Evolutionary conservation across 2,113 vertebrate species (phyloP).

Genomic region (Hyperopisus bebe): DNA sequence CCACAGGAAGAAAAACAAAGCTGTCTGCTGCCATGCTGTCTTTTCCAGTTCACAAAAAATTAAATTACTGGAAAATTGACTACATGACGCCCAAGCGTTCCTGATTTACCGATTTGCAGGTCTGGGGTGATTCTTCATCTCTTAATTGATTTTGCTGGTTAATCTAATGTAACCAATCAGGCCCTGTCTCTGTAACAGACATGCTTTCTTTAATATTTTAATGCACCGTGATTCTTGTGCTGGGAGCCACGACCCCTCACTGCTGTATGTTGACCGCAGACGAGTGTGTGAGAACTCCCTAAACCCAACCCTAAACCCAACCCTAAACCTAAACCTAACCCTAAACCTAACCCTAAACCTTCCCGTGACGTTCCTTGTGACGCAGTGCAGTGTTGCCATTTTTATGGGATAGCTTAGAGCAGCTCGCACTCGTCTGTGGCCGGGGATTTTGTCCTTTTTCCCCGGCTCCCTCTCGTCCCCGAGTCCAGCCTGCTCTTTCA

Average conservation of each 20-base stretch:
- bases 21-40: neutral
- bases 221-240: neutral
- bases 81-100: neutral
- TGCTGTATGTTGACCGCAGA: neutral
- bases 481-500: neutral
- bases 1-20: neutral
- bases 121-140: neutral
- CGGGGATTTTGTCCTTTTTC: neutral
- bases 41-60: neutral
- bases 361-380: neutral
- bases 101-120: neutral
- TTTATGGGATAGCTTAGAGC: neutral
- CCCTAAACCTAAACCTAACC: too few species aligned
- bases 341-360: neutral
- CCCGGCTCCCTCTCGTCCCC: neutral
- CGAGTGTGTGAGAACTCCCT: neutral
- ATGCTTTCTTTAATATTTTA: neutral
- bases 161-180: neutral
- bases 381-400: neutral
- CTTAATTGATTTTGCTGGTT: neutral
- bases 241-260: neutral
- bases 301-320: neutral
- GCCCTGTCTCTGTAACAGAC: neutral
- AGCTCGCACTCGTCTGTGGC: neutral
- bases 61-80: neutral